phyloP scores from a whole-genome alignment of 2,113 vertebrate genomes.

The Sphyrna mokarran region DNA sequence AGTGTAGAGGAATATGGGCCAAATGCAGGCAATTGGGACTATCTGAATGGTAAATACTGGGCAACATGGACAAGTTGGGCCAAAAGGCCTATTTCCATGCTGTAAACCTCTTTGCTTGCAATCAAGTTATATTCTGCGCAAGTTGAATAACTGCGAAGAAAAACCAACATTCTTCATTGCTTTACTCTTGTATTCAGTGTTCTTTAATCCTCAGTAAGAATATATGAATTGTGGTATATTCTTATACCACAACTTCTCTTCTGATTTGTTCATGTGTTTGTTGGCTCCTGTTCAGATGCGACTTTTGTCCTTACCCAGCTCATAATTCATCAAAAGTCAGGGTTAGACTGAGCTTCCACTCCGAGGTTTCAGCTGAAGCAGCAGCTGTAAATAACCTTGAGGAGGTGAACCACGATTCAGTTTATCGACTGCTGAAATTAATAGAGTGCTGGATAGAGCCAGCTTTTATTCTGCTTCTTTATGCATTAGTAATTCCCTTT shows the following conservation, averaged over 20 bases:
- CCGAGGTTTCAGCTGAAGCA: background rate
- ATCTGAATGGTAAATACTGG: no score
- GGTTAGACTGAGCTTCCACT: background rate
- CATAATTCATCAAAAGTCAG: background rate
- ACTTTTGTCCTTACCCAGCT: background rate
- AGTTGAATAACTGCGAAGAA: background rate
- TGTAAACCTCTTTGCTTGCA: no score
- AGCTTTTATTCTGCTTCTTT: background rate
- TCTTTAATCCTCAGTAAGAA: no score
- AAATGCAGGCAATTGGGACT: no score
- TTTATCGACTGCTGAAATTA: background rate
- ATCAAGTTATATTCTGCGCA: background rate
- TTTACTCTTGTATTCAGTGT: background rate
- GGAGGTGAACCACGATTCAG: background rate
- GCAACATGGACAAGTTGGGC: no score
- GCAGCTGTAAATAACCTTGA: background rate
- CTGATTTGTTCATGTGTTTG: background rate
- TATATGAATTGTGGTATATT: background rate
- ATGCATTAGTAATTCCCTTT: background rate
- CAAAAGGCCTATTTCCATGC: no score
- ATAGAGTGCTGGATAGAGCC: background rate
- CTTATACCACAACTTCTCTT: no score
- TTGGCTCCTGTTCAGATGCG: background rate
- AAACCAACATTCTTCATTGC: background rate
- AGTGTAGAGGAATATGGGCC: no score